Evolutionary conservation across 2,888 invertebrate genomes (phyloP), one percentile per base, ranked within the genome.

Genomic region (Xylota sylvarum): DNA sequence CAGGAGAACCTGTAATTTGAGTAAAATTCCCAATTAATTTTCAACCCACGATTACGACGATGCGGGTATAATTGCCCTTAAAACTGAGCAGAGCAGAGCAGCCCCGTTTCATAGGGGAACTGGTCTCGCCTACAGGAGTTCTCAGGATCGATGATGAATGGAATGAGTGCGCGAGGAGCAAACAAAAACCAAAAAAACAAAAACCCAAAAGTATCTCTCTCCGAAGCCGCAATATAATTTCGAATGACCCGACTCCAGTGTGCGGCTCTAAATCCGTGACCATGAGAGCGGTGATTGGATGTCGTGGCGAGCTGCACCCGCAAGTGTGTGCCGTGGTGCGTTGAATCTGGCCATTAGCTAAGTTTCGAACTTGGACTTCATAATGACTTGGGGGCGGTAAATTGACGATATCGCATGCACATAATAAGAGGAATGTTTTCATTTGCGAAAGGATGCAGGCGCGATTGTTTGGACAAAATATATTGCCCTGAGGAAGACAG

Each of bases 1-100:
- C 27, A n/a, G 32, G 32, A 27, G 67, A 85, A 82, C 85, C 85
- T 73, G 85, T 86, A 86, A 86, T 86, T 86, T 86, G 72, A 77
- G 81, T 86, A 82, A 86, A 82, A 77, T 72, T 86, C 72, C 72
- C 81, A 86, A 81, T 86, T 82, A 86, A 86, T 86, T 86, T 82
- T 67, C 81, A 86, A 73, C 81, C 85, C 85, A 86, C 85, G 85
- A 84, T 70, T 74, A 74, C 69, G 52, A 74, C 62, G 52, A 14
- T 12, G 62, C 65, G 60, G 52, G 55, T 62, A 56, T 85, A 82
- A 86, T 86, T 85, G 81, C 76, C 85, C 58, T 62, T 65, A 43
- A 81, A 76, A 17, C 43, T 19, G 77, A 58, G 23, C 2, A 23
- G 77, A 58, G 23, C 2, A 23, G 55, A 14, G 35, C 14, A 37